These are phyloP conservation scores for Lacerta viridis DNA, from an alignment of 2,797 vertebrate genomes.

Conservation along the genomic window DNA sequence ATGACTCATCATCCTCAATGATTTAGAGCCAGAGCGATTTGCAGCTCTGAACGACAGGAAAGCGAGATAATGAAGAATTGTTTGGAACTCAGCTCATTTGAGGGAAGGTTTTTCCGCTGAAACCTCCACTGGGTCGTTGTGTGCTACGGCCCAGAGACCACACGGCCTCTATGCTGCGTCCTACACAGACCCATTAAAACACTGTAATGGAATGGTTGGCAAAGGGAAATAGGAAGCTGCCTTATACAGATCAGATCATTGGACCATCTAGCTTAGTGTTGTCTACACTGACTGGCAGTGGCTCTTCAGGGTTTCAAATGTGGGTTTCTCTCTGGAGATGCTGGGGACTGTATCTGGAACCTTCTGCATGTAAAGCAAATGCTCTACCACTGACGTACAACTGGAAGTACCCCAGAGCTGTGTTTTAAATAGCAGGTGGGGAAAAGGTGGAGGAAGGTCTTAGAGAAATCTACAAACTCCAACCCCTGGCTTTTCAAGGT, in stretches of 20 bases:
- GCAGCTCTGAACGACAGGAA: background rate
- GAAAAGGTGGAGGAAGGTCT: too few relatives aligned
- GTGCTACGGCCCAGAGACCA: background rate
- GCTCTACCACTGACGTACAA: too few relatives aligned
- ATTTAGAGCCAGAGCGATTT: background rate
- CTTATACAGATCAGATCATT: too few relatives aligned
- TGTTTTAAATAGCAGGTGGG: background rate
- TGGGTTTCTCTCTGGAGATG: too few relatives aligned
- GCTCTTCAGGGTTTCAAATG: too few relatives aligned
- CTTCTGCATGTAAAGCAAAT: too few relatives aligned
- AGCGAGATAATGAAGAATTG: background rate
- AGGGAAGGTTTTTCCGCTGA: background rate
- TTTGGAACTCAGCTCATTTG: background rate
- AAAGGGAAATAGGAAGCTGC: background rate
- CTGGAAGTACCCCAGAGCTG: background rate
- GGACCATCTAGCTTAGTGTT: too few relatives aligned
- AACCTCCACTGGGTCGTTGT: too few relatives aligned
- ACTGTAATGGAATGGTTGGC: background rate
- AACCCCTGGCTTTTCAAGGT: too few relatives aligned
- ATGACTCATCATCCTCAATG: slow-evolving; percentile 19
- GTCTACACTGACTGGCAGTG: too few relatives aligned
- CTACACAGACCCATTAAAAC: background rate
- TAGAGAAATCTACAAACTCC: background rate
- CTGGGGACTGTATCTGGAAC: background rate
- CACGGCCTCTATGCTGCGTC: background rate